Base-by-base conservation (phyloP, 1,140 invertebrate genomes). In the Meteorus sp. region DNA sequence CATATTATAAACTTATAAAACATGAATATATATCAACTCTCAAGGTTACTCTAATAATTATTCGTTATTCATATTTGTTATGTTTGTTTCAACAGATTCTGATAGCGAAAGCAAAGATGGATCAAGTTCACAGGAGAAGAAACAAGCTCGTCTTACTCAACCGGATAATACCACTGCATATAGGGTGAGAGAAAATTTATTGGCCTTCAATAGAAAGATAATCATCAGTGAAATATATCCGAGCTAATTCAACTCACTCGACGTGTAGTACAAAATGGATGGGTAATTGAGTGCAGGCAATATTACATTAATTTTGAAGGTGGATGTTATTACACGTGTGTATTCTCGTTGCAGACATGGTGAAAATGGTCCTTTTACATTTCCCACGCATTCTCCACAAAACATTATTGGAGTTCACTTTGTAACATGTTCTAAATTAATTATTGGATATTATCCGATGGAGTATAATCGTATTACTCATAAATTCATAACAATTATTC, bases 151-250 rank as follows among this genome's bases (percentile, higher is more conserved):
- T 13, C 70, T 77, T 51, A 75, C 75, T 19, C 79, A 81, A 56
- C 81, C 81, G 20, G 72, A 80, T 65, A 80, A 82, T 60, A 84
- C 82, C 59, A 81, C 81, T 66, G 78, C 76, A 13, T 85, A 84
- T 61, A 79, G 77, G 74, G 83, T 84, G 48, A 80, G 76, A 73
- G 27, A 37, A 29, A 17, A 11, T 41, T 19, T 44, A n/a, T 43
- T n/a, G 31, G 19, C 37, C 3, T 31, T 9, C 6, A 48, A 17
- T 54, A 31, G 0, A 8, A 27, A 39, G 27, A 48, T 2, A 27
- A 11, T 48, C 27, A 25, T 19, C 43, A 45, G 17, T 19, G 35
- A 17, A 52, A 45, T 44, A 45, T 41, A 15, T 55, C 7, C 27
- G 4, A 13, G 20, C n/a, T 23, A 43, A 22, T 54, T 44, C 20